A percentile compares a stretch with the other conserved stretches of the same genome.
phyloP scores from a whole-genome alignment of 2,113 vertebrate genomes.

The Alligator sinensis region DNA sequence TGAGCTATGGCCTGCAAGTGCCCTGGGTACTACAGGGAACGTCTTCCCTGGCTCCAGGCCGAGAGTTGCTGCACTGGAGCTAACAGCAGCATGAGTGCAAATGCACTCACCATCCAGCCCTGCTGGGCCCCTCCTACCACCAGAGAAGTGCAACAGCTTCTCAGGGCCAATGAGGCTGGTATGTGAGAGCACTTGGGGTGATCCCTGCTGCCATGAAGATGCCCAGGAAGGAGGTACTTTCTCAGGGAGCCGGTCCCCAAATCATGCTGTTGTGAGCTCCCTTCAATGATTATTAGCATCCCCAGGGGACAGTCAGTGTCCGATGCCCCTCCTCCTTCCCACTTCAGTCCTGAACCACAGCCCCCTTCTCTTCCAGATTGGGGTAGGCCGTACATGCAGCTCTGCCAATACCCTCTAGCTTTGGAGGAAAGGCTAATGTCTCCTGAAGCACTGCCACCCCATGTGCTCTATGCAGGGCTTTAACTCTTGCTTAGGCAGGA shows the following conservation, averaged over 20 bases:
- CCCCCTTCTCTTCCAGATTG: no score
- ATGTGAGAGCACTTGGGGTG: neutral
- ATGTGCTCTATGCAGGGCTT: neutral
- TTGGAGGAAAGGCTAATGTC: neutral
- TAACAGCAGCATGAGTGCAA: neutral
- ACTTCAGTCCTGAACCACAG: neutral
- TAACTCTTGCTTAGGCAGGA: accelerated
- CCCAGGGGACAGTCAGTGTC: no score
- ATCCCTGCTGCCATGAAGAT: neutral
- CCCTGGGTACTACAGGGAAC: neutral
- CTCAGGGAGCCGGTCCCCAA: no score
- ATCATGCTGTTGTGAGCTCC: neutral
- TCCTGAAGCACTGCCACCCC: accelerated
- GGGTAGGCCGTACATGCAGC: no score
- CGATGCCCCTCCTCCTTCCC: neutral
- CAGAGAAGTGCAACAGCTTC: neutral
- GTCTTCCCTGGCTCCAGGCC: neutral
- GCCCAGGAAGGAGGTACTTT: neutral
- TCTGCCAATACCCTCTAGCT: no score
- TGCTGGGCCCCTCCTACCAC: neutral
- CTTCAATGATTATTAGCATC: neutral
- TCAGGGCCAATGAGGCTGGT: neutral
- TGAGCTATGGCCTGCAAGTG: neutral
- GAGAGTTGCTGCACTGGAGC: neutral
- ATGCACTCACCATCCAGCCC: neutral